A percentile compares a stretch with the other conserved stretches of the same genome.
These are phyloP conservation scores for Macrotus californicus DNA, from an alignment of 2,113 vertebrate species.

Conservation along the genomic window DNA sequence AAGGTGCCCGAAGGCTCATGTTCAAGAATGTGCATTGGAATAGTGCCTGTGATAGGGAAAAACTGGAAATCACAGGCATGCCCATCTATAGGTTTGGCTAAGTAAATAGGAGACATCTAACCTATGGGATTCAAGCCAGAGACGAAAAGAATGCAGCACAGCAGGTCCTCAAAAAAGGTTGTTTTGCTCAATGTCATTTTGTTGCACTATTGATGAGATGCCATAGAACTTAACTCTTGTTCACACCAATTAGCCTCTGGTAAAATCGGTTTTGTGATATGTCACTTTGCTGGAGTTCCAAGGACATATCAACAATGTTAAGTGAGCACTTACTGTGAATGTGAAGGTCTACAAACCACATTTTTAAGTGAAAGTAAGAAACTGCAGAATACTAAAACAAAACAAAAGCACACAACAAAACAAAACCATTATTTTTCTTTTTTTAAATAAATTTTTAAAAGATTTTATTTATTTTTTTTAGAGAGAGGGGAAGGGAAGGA, in stretches of 20 bases:
- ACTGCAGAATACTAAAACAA: constrained; percentile 1
- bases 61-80: background rate
- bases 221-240: background rate
- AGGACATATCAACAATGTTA: background rate
- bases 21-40: background rate
- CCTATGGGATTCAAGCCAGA: background rate
- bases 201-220: background rate
- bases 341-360: background rate
- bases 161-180: background rate
- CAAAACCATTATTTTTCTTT: background rate
- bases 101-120: background rate
- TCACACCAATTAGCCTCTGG: background rate
- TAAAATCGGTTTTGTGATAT: too few relatives aligned
- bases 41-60: background rate
- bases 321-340: background rate
- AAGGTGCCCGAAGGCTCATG: background rate
- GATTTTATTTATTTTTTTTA: too few relatives aligned
- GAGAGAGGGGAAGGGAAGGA: too few relatives aligned
- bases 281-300: background rate
- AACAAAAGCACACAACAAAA: background rate
- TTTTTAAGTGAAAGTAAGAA: constrained; percentile 25
- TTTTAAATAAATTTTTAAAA: background rate
- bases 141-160: background rate
- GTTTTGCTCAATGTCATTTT: background rate
- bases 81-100: background rate